Base-by-base conservation (phyloP, 2,113 vertebrate species). In the Lycaon pictus region DNA sequence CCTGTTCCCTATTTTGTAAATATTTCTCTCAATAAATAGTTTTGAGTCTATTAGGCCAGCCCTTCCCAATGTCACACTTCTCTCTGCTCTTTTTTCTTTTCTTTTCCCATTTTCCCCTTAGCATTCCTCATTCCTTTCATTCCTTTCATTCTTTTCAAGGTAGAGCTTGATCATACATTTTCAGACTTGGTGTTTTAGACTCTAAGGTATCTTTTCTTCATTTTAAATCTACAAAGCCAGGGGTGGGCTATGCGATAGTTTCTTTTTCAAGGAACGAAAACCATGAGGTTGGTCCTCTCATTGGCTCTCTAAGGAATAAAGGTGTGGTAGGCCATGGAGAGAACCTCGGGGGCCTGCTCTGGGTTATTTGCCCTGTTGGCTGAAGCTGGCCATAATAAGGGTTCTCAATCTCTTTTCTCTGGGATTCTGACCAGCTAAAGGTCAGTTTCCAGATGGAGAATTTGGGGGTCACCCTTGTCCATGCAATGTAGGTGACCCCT, bases 401-500 rank as follows among this genome's bases (percentile, higher is more conserved):
- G 71, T 32, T 97, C 2, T 90, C 81, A 88, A 32, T 94, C 37
- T 11, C 27, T 65, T 37, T 90, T 80, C 48, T 93, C 77, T 97
- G 58, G n/a, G 63, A 91, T 97, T 93, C 76, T 91, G 81, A 72
- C 35, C 76, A 79, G 76, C 63, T 43, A 22, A 93, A 94, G 20
- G 32, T 95, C 60, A 87, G 43, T 65, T 7, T 69, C 67, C n/a
- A 63, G 35, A 7, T 90, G 12, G 62, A 32, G 17, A 4, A 51
- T 0, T 55, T 92, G 32, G 27, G 56, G 27, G 95, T 99, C 99
- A 0, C 99, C 99, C n/a, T 98, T 99, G 98, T 99, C 99, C 98
- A 99, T 99, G 76, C 99, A 99, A 98, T 99, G 99, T 99, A 99
- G 98, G 99, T 99, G 32, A 62, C 71, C 48, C 22, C 55, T 11